Base-by-base conservation (phyloP, 2,797 vertebrate species). In the Enteromius mattozi region DNA sequence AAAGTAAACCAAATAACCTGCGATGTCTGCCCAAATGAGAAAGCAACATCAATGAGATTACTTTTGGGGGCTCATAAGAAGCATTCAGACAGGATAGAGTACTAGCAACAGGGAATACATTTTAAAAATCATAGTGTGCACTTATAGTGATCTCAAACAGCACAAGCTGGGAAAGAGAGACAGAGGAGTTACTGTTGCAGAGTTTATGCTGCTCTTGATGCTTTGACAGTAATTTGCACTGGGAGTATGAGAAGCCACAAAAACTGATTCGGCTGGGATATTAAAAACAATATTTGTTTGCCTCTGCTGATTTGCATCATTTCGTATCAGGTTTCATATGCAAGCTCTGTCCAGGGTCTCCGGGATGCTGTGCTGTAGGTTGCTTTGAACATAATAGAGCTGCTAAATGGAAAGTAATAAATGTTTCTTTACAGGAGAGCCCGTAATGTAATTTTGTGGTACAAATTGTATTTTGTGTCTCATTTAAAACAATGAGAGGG, bases 351-450 rank as follows among this genome's bases (percentile, higher is more conserved):
- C 17, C 68, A 0, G n/a, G 12, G 21, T 59, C 7, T 40, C 49
- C 3, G 10, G 51, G 21, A 56, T 12, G n/a, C 54, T 42, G n/a
- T 78, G 27, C 35, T 35, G 21, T n/a, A 45, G n/a, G 3, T 61
- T 66, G 21, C 21, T 24, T 51, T 49, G 19, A 65, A 75, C 33
- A 6, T 12, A 74, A 27, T 27, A 17, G 9, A 9, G 37, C 45
- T 82, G 59, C 45, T 49, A n/a, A 75, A 51, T 0, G 42, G 24
- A 74, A 72, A 74, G 19, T 9, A 82, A 75, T 65, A 61, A 27
- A 37, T 82, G 59, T 27, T 76, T 82, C 47, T 82, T 30, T 65
- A 17, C 17, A 27, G 59, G 42, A 76, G 19, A 49, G n/a, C 33
- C 24, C 9, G 19, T 68, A 76, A 77, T 83, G 61, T 77, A 13